A percentile compares a stretch with the other conserved stretches of the same genome.
Conservation (phyloP, 2,113 vertebrate species). For the Pluvialis apricaria region DNA sequence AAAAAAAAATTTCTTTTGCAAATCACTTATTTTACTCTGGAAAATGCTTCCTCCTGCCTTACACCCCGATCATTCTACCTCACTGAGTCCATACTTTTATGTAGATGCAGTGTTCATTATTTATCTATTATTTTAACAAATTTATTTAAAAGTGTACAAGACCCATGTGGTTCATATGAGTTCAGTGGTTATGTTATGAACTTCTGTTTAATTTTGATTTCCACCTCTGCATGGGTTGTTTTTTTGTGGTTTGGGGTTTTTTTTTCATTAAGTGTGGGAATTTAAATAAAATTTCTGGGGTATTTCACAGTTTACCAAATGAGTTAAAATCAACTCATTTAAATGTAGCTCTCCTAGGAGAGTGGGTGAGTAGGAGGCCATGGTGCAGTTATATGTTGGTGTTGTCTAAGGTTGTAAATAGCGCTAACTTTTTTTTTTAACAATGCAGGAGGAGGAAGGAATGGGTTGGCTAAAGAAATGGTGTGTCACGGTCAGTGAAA, state of each 20-base stretch:
- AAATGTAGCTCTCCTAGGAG: background rate
- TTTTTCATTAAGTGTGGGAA: background rate
- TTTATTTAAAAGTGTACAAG: background rate
- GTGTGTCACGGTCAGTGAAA: background rate
- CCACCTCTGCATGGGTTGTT: background rate
- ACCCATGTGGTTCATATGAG: background rate
- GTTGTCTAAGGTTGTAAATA: background rate
- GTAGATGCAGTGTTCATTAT: background rate
- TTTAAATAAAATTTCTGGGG: background rate
- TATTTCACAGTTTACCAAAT: background rate
- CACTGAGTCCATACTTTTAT: background rate
- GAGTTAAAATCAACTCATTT: background rate
- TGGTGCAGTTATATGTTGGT: background rate
- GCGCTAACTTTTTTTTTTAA: background rate
- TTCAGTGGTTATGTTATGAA: background rate
- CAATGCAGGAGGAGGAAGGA: background rate
- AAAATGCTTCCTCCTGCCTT: background rate
- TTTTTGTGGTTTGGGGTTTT: background rate
- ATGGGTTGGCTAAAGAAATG: background rate
- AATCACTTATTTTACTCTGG: background rate
- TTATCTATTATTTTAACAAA: background rate
- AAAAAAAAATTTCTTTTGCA: background rate
- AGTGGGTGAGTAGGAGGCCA: background rate
- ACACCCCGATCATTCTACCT: background rate
- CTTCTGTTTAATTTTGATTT: background rate